Evolutionary conservation across 2,113 vertebrate species (phyloP), one percentile per base, ranked within the genome.

Genomic region (Nestor notabilis): DNA sequence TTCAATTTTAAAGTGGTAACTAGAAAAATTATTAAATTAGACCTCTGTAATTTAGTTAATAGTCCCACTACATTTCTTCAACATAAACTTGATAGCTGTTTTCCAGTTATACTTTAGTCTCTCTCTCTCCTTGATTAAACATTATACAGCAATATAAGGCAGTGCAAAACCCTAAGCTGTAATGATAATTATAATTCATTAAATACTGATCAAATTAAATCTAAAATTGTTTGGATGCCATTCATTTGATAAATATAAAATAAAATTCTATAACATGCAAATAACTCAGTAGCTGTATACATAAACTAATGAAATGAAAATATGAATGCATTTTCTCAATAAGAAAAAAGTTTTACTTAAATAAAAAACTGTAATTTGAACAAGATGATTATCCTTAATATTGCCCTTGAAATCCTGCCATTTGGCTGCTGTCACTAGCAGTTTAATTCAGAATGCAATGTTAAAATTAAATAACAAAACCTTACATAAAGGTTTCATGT

Each of bases 141-240:
- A 90, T 94, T 94, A 96, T 71, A 66, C 70, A 84, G 81, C 65
- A 95, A 77, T 83, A 95, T 87, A 95, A 7, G 23, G 35, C 66
- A 94, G 33, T 71, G 69, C 56, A 77, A 93, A 93, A 72, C 74
- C 83, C 78, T 27, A 61, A 90, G 65, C 82, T 89, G 90, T 64
- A 97, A 69, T 71, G 82, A 81, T 94, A 93, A 97, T 97, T 96
- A 96, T 80, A 91, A 95, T 96, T 95, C 90, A 96, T 97, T 97
- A 97, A 97, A 96, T 97, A 97, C 94, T 97, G 94, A 96, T 97
- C 61, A 95, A 96, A 97, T 97, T 95, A 95, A 92, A 96, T 69
- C 64, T 74, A 58, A 84, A 87, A 91, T 82, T 89, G 69, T 82
- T 87, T 75, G 65, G 75, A 86, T 84, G 65, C 28, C 93, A 95